Evolutionary conservation across 2,113 vertebrate genomes (phyloP).

Genomic region (Bubo bubo): DNA sequence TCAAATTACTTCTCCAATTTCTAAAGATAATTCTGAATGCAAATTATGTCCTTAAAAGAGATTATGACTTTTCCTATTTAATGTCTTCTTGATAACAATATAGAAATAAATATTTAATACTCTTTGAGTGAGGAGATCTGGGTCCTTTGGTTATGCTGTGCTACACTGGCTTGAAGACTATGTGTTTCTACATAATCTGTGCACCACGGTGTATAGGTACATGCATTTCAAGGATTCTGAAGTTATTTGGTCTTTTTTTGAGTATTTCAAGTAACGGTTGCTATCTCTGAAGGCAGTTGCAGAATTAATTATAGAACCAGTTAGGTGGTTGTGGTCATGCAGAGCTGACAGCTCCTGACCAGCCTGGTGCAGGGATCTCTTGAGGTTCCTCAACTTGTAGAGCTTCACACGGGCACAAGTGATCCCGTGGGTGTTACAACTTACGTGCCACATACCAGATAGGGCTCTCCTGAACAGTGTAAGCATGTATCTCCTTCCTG

Average conservation of each 20-base stretch:
- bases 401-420: background rate
- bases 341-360: background rate
- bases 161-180: background rate
- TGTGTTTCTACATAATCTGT: background rate
- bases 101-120: constrained; percentile 9
- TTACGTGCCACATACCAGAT: background rate
- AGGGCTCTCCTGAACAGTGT: background rate
- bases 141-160: background rate
- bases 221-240: background rate
- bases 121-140: background rate
- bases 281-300: background rate
- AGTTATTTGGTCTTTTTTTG: background rate
- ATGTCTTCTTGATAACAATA: background rate
- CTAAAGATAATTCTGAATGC: constrained; percentile 19
- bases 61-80: background rate
- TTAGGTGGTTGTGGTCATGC: background rate
- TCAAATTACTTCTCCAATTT: background rate
- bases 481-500: background rate
- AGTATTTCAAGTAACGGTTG: background rate
- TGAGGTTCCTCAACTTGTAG: background rate
- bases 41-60: background rate
- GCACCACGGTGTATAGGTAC: background rate
- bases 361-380: background rate
- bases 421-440: background rate
- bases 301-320: background rate